A percentile compares a stretch with the other conserved stretches of the same genome.
Evolutionary conservation across 1,140 invertebrate species (phyloP).

Genomic region (Listronotus oregonensis): DNA sequence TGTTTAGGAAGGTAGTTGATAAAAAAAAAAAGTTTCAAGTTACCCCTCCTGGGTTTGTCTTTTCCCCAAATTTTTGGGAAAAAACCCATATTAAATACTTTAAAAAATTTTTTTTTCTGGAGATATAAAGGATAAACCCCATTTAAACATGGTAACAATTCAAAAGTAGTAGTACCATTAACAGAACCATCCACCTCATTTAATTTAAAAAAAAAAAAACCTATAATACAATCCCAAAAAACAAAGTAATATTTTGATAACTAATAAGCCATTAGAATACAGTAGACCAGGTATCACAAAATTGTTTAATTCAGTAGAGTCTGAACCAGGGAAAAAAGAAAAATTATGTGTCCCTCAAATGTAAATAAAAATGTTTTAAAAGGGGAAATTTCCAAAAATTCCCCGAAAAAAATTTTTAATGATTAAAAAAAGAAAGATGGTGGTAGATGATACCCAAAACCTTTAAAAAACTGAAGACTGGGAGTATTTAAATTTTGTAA

Average conservation of each 20-base stretch:
- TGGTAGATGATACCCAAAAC: slow-evolving; percentile 27
- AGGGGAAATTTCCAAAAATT: slow-evolving; percentile 63
- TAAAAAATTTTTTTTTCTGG: slow-evolving; percentile 76
- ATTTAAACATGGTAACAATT: no score
- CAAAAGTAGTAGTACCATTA: no score
- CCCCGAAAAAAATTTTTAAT: slow-evolving; percentile 66
- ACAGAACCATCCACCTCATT: no score
- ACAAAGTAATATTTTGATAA: no score
- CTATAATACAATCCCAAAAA: no score
- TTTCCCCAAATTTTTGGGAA: slow-evolving; percentile 79
- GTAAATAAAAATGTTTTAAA: slow-evolving; percentile 67
- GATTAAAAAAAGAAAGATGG: slow-evolving; percentile 60
- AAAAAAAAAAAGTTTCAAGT: slow-evolving; percentile 75
- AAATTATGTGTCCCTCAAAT: slow-evolving; percentile 59
- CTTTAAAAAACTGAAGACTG: slow-evolving; percentile 60
- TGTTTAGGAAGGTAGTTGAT: slow-evolving; percentile 75
- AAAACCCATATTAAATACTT: slow-evolving; percentile 65
- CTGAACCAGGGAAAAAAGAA: slow-evolving; percentile 53
- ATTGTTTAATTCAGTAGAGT: slow-evolving; percentile 61
- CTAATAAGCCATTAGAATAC: slow-evolving; percentile 36
- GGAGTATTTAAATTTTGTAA: slow-evolving; percentile 67
- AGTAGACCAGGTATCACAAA: slow-evolving; percentile 65
- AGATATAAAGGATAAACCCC: slow-evolving; percentile 75
- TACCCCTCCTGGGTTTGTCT: slow-evolving; percentile 74
- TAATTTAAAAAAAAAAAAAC: no score